Evolutionary conservation across 2,888 invertebrate species (phyloP), one percentile per base, ranked within the genome.

Genomic region (Dynastes grantii): DNA sequence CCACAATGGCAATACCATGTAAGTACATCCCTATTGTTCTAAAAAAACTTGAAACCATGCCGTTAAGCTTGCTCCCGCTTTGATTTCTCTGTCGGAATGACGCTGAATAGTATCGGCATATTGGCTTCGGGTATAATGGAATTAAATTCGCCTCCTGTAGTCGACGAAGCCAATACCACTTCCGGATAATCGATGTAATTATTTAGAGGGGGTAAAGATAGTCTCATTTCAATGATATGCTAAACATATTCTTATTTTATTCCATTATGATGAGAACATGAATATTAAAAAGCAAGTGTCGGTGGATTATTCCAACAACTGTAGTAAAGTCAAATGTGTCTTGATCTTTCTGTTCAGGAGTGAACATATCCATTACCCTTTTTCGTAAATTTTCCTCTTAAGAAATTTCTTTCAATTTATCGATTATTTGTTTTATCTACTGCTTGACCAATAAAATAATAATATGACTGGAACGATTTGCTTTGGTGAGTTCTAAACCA

Each of bases 1-100:
- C 96, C 8, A 96, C 97, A n/a, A 93, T 95, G 89, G 96, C 96
- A 37, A 97, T 97, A 90, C 96, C 97, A 87, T 97, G 97, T 97
- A 92, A 95, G 96, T 93, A 87, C 71, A 64, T 49, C 51, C 16
- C 37, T 49, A 53, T 75, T 71, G 73, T 75, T 75, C 49, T 61
- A 75, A 61, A 75, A 37, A 71, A 45, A 64, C 64, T 49, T 40
- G 29, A 49, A 76, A 37, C 49, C 53, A 6, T 37, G 16, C 32
- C 55, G 37, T 65, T 65, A 67, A 65, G 11, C 64, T 65, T 32
- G 22, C 53, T 32, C 13, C 29, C 22, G 16, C 67, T 76, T 76
- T 76, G 67, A 75, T 61, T 61, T 6, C 27, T 13, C 29, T 75
- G 58, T n/a, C 45, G 40, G 27, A 61, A 75, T 22, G 61, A 29